A percentile compares a stretch with the other conserved stretches of the same genome.
Conservation (phyloP, 1,140 invertebrate species). For the Pachypeltis micranthus region DNA sequence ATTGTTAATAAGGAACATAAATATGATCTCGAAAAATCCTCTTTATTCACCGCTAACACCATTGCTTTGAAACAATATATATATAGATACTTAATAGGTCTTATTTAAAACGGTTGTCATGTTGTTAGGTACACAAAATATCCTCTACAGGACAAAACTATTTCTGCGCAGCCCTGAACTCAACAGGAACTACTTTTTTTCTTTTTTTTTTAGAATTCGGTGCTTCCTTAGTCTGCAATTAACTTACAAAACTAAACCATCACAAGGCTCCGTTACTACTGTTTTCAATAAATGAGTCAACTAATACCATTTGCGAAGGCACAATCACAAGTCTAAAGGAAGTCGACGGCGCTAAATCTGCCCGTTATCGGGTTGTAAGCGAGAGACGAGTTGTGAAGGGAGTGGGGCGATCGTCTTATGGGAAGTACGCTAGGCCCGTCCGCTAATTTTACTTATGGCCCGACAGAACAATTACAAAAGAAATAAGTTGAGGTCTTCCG, state of each 20-base stretch:
- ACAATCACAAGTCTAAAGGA: too few relatives aligned
- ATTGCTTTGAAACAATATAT: conserved; percentile 4
- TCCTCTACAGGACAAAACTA: conserved; percentile 1
- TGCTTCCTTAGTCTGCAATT: neutral
- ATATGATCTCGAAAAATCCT: too few relatives aligned
- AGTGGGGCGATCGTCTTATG: too few relatives aligned
- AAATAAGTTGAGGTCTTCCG: too few relatives aligned
- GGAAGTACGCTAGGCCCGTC: too few relatives aligned
- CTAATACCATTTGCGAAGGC: neutral
- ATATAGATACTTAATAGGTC: neutral
- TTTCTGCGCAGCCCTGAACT: too few relatives aligned
- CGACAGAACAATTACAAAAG: too few relatives aligned
- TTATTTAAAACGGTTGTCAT: neutral
- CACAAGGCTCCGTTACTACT: neutral
- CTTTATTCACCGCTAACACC: neutral
- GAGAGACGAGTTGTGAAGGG: too few relatives aligned
- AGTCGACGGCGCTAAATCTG: too few relatives aligned
- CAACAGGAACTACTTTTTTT: neutral
- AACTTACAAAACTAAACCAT: neutral
- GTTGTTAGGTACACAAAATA: neutral
- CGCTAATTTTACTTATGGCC: too few relatives aligned
- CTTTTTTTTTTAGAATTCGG: neutral
- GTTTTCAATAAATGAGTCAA: neutral
- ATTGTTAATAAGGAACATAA: too few relatives aligned
- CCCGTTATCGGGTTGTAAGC: too few relatives aligned